Evolutionary conservation across 1,140 invertebrate genomes (phyloP).

Genomic region (Teleogryllus occipitalis): DNA sequence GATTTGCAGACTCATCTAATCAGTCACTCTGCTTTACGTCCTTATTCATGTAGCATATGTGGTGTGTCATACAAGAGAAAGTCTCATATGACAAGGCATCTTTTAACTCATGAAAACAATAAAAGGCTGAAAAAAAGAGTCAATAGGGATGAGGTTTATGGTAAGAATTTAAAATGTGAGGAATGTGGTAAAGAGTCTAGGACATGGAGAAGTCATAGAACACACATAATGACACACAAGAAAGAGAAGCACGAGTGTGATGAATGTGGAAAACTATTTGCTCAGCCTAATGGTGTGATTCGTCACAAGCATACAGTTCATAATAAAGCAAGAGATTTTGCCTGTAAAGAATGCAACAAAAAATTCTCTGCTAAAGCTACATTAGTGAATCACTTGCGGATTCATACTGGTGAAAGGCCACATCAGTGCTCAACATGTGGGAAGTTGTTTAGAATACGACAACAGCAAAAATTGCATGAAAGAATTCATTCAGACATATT

Average conservation of each 20-base stretch:
- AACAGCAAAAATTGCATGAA: slow-evolving; percentile 43
- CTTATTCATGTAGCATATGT: slow-evolving; percentile 15
- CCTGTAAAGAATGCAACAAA: slow-evolving; percentile 45
- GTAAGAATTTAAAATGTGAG: not conserved
- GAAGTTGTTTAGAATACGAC: slow-evolving; percentile 47
- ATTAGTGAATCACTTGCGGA: slow-evolving; percentile 43
- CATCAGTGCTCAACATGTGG: slow-evolving; percentile 51
- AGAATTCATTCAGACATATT: slow-evolving; percentile 43
- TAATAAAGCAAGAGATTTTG: slow-evolving; percentile 47
- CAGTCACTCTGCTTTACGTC: slow-evolving; percentile 40
- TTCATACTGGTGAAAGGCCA: slow-evolving; percentile 52
- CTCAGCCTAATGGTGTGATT: slow-evolving; percentile 50
- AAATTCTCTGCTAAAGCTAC: slow-evolving; percentile 44
- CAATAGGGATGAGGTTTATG: not conserved
- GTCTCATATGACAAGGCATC: slow-evolving; percentile 3
- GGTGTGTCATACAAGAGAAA: slow-evolving; percentile 12
- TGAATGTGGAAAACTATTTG: slow-evolving; percentile 63
- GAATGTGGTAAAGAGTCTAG: slow-evolving; percentile 12
- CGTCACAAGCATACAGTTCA: slow-evolving; percentile 57
- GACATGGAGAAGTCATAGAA: not conserved
- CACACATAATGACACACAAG: slow-evolving; percentile 39
- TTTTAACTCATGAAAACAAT: not conserved
- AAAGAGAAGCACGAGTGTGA: slow-evolving; percentile 56
- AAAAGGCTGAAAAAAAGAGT: not conserved
- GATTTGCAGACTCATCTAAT: slow-evolving; percentile 10